Evolutionary conservation across 2,113 vertebrate genomes (phyloP).

Genomic region (Bufo bufo): DNA sequence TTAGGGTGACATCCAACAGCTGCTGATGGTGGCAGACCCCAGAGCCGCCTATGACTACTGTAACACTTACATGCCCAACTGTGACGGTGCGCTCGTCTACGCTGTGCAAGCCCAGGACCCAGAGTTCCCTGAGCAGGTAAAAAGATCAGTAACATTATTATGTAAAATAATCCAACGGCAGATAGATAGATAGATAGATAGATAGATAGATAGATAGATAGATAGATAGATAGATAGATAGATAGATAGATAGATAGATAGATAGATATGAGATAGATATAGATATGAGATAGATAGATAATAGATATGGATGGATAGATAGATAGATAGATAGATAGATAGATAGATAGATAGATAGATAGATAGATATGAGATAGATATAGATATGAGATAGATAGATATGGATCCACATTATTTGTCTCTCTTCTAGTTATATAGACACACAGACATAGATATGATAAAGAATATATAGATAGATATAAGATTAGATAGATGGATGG

Average conservation of each 20-base stretch:
- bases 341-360: background rate
- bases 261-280: background rate
- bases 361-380: background rate
- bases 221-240: background rate
- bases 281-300: background rate
- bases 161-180: background rate
- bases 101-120: slow-evolving; percentile 62
- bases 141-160: slow-evolving; percentile 41
- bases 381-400: background rate
- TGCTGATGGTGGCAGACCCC: slow-evolving; percentile 79
- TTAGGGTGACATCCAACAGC: slow-evolving; percentile 89
- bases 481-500: background rate
- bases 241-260: background rate
- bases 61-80: slow-evolving; percentile 79
- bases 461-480: no score
- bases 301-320: background rate
- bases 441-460: no score
- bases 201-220: background rate
- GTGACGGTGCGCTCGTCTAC: slow-evolving; percentile 73
- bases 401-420: no score
- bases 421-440: no score
- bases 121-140: slow-evolving; percentile 67
- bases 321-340: background rate
- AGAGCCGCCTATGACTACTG: slow-evolving; percentile 81
- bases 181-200: background rate